A percentile compares a stretch with the other conserved stretches of the same genome.
Evolutionary conservation across 2,113 vertebrate genomes (phyloP).

Genomic region (Illadopsis cleaveri): DNA sequence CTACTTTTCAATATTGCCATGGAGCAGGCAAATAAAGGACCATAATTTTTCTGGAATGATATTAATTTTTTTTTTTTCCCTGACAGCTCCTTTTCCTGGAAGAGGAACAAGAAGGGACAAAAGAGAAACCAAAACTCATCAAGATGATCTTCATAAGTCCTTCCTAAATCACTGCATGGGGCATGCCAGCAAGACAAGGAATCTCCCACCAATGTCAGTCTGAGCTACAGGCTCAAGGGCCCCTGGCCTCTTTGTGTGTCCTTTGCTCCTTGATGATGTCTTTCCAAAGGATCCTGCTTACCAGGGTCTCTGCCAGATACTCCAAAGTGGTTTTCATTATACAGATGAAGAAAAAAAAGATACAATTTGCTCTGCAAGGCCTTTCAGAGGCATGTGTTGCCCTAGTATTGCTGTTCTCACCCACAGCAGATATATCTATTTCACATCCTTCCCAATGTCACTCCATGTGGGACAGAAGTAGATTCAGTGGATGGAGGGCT

Average conservation of each 20-base stretch:
- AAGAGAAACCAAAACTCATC: not conserved
- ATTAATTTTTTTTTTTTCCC: not conserved
- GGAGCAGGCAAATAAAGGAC: not conserved
- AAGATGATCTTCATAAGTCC: not conserved
- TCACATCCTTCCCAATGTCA: not conserved
- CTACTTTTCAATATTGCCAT: not conserved
- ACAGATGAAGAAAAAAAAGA: not conserved
- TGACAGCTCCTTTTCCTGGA: not conserved
- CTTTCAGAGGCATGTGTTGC: not conserved
- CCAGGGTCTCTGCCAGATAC: not conserved
- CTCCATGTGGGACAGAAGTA: not conserved
- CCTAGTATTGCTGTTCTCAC: not conserved
- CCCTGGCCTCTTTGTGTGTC: not conserved
- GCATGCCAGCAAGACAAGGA: not conserved
- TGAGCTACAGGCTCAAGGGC: not conserved
- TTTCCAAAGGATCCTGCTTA: not conserved
- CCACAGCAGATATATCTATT: not conserved
- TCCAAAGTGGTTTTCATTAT: not conserved
- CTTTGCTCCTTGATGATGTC: not conserved
- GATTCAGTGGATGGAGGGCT: not conserved
- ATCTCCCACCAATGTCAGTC: not conserved
- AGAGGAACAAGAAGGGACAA: not conserved
- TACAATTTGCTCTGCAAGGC: not conserved
- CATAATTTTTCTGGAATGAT: not conserved
- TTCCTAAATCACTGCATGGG: not conserved